Conservation (phyloP, 2,113 vertebrate species). For the Orycteropus afer region DNA sequence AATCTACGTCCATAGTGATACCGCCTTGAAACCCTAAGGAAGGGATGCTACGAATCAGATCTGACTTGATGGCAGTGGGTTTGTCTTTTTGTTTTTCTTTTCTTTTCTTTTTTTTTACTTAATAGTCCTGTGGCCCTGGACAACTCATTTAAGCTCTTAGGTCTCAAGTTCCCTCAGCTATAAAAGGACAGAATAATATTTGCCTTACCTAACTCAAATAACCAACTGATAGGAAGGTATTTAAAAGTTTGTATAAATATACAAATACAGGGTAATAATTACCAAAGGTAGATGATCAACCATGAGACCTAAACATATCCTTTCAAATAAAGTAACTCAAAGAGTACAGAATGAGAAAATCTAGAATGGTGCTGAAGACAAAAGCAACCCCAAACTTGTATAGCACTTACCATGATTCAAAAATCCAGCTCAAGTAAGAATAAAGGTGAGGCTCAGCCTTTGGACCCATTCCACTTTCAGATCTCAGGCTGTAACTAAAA, state of each 20-base stretch:
- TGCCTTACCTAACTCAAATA: neutral
- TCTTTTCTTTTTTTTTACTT: too few species aligned
- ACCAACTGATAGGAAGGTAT: neutral
- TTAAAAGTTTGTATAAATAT: neutral
- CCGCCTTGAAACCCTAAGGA: too few species aligned
- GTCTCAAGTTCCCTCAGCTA: neutral
- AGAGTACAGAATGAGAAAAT: neutral
- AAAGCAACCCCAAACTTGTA: neutral
- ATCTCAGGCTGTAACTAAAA: slow-evolving; percentile 18
- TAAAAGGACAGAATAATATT: neutral
- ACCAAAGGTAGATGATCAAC: neutral
- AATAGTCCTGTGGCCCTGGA: neutral
- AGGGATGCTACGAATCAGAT: too few species aligned
- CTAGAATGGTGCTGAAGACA: neutral
- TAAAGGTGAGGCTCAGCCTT: neutral
- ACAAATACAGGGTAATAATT: neutral
- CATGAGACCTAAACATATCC: neutral
- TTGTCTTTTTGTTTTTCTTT: too few species aligned
- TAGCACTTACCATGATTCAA: neutral
- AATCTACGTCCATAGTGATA: too few species aligned
- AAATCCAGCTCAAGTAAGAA: slow-evolving; percentile 9
- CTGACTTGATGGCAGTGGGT: too few species aligned
- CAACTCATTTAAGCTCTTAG: neutral
- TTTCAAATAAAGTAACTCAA: slow-evolving; percentile 38
- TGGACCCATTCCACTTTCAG: neutral